These are phyloP conservation scores for Ectropis grisescens DNA, from an alignment of 1,140 invertebrate species.

Conservation along the genomic window DNA sequence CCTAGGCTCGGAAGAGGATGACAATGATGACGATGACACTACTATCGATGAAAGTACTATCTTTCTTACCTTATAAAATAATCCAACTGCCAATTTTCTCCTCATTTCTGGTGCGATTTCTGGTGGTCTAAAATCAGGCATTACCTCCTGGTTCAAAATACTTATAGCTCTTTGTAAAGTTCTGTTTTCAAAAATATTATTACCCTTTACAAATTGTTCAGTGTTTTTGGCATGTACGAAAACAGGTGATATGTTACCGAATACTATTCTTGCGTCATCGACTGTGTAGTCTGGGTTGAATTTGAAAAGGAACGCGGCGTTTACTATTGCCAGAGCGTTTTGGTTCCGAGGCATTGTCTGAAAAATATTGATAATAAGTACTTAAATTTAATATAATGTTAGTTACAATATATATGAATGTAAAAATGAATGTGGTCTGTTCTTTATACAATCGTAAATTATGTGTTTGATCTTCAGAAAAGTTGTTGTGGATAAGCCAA, in stretches of 20 bases:
- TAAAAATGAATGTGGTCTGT: no score
- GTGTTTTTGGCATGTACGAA: constrained; percentile 80
- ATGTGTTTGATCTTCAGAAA: no score
- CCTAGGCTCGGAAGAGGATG: no score
- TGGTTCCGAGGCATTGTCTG: constrained; percentile 83
- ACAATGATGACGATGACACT: no score
- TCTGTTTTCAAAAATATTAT: constrained; percentile 64
- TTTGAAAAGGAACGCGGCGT: constrained; percentile 82
- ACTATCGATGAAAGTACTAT: no score
- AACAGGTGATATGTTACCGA: constrained; percentile 77
- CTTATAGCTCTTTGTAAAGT: constrained; percentile 71
- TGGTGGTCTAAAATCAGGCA: constrained; percentile 74
- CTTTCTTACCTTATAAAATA: constrained; percentile 88
- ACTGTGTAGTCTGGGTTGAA: constrained; percentile 57
- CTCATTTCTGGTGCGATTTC: constrained; percentile 77
- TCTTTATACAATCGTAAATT: no score
- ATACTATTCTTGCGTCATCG: constrained; percentile 59
- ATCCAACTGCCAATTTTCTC: constrained; percentile 74
- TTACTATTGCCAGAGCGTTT: constrained; percentile 87
- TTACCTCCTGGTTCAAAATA: constrained; percentile 72
- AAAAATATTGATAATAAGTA: constrained; percentile 14
- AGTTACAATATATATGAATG: no score
- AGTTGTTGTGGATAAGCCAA: no score
- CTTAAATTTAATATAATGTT: not conserved
- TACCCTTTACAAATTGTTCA: constrained; percentile 75